Conservation (phyloP, 2,113 vertebrate species). For the Aleadryas rufinucha region DNA sequence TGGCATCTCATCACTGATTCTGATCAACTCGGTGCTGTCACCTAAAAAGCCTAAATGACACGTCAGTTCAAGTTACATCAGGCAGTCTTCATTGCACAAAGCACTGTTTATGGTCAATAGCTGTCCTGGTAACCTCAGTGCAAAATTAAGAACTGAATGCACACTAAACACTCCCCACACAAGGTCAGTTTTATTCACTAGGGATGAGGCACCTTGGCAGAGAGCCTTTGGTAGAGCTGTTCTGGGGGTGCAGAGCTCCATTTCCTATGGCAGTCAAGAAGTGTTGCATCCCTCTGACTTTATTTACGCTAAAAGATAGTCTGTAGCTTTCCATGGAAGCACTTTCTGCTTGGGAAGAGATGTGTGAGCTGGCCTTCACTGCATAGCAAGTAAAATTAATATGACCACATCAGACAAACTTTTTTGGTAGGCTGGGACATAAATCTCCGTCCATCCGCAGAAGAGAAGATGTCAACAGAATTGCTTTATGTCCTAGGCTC, state of each 20-base stretch:
- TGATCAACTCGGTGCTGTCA: background rate
- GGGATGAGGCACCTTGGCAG: background rate
- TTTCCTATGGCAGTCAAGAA: background rate
- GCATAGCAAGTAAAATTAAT: background rate
- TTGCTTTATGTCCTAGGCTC: constrained; percentile 76
- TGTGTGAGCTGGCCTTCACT: background rate
- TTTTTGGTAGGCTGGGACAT: background rate
- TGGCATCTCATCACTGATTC: background rate
- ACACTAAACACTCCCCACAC: background rate
- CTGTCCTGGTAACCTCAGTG: background rate
- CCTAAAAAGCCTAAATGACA: background rate
- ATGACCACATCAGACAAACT: background rate
- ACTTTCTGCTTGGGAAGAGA: background rate
- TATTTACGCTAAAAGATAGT: background rate
- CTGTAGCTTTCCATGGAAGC: background rate
- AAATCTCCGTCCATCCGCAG: background rate
- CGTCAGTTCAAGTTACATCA: background rate
- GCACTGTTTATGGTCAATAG: background rate
- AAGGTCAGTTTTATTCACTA: background rate
- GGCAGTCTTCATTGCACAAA: background rate
- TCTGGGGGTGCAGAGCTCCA: background rate
- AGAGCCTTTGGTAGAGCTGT: background rate
- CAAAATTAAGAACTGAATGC: background rate
- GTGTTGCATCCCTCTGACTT: background rate
- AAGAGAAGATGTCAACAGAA: constrained; percentile 9